Evolutionary conservation across 2,797 vertebrate species (phyloP).

Genomic region (Halcyon leucocephala): DNA sequence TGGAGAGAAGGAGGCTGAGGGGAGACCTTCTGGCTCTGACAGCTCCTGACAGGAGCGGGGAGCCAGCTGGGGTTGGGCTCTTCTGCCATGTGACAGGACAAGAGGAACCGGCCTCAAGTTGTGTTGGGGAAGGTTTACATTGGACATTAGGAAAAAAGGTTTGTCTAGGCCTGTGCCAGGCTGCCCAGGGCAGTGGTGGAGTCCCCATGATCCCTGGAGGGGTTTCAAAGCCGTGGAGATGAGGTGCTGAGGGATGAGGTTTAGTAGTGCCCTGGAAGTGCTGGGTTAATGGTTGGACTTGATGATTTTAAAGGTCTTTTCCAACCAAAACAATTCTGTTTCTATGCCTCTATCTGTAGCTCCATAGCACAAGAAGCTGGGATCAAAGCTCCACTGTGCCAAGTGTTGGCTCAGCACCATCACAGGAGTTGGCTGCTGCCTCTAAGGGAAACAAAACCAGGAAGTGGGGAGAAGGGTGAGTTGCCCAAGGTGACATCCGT

Average conservation of each 20-base stretch:
- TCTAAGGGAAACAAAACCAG: background rate
- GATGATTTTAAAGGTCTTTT: background rate
- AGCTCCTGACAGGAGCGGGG: background rate
- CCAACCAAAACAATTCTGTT: background rate
- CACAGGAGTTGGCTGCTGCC: background rate
- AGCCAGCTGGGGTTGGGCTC: background rate
- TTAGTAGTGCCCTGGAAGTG: background rate
- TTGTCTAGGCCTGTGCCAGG: background rate
- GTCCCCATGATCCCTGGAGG: background rate
- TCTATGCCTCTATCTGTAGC: background rate
- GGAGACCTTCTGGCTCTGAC: background rate
- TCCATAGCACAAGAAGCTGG: background rate
- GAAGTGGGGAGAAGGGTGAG: fast-evolving
- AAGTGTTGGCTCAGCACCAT: background rate
- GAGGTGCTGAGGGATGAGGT: background rate
- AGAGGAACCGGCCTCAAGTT: background rate
- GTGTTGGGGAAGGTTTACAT: background rate
- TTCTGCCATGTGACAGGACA: background rate
- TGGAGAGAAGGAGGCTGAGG: background rate
- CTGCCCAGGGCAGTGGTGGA: background rate
- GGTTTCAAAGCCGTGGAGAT: background rate
- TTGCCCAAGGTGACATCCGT: background rate
- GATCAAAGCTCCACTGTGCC: background rate
- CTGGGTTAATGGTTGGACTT: no score
- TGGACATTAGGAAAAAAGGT: background rate